These are phyloP conservation scores for Lithosia quadra DNA, from an alignment of 2,888 invertebrate genomes.

Conservation along the genomic window DNA sequence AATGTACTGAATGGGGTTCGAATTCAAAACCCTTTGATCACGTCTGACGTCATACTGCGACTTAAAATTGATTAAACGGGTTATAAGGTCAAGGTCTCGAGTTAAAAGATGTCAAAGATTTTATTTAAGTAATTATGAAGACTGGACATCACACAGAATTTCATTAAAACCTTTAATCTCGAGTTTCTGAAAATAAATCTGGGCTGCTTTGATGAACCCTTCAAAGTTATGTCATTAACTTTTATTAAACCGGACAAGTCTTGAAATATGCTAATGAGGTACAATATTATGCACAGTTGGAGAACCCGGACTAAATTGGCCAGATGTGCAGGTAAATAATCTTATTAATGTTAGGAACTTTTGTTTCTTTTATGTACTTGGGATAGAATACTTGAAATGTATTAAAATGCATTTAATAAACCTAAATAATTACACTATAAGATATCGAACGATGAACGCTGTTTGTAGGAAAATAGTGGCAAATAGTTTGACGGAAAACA, in stretches of 20 bases:
- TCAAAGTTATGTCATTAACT: constrained; percentile 37
- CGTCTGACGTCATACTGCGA: not conserved
- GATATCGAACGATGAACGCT: too few species aligned
- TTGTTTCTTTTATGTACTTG: not conserved
- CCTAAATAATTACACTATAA: too few species aligned
- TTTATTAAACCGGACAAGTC: constrained; percentile 48
- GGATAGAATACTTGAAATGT: too few species aligned
- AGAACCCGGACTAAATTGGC: not conserved
- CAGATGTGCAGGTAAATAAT: constrained; percentile 12
- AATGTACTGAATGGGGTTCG: not conserved
- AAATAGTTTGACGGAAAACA: too few species aligned
- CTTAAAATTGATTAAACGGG: not conserved
- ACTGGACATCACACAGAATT: constrained; percentile 8
- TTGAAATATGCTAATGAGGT: constrained; percentile 56
- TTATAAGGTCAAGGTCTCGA: not conserved
- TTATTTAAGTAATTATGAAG: constrained; percentile 11
- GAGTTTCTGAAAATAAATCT: not conserved
- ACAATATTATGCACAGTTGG: constrained; percentile 51
- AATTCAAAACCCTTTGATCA: not conserved
- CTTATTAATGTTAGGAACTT: not conserved
- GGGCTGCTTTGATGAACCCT: constrained; percentile 39
- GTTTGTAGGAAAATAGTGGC: too few species aligned
- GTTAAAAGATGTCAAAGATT: not conserved
- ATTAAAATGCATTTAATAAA: too few species aligned
- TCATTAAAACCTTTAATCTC: constrained; percentile 9